These are phyloP conservation scores for Xiphorhynchus erythropygius DNA, from an alignment of 2,797 vertebrate genomes.

Conservation along the genomic window DNA sequence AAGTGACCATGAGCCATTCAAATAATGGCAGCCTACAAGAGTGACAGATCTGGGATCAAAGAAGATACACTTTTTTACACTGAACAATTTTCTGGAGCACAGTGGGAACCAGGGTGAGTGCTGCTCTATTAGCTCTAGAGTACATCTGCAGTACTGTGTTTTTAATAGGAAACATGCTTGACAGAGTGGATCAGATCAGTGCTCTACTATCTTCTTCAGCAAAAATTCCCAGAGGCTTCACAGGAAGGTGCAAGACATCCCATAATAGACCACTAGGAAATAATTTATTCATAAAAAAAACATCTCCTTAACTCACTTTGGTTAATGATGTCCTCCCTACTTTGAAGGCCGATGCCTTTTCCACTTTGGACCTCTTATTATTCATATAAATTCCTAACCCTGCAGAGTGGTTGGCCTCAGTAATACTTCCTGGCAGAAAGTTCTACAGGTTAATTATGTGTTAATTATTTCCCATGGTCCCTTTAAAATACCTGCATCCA, in stretches of 20 bases:
- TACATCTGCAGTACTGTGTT: neutral
- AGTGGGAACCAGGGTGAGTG: neutral
- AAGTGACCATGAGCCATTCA: neutral
- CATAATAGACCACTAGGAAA: neutral
- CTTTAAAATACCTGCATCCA: conserved; percentile 51
- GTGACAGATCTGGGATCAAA: neutral
- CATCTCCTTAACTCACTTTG: neutral
- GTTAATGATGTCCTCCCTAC: conserved; percentile 31
- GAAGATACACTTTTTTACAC: neutral
- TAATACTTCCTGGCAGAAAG: conserved; percentile 66
- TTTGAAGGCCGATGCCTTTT: conserved; percentile 55
- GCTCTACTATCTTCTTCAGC: neutral
- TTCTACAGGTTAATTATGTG: conserved; percentile 70
- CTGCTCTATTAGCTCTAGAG: neutral
- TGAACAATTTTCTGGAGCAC: conserved; percentile 6
- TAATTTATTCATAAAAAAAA: conserved; percentile 21
- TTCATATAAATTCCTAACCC: conserved; percentile 58
- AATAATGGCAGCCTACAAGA: neutral
- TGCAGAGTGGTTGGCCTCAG: conserved; percentile 26
- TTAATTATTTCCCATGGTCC: conserved; percentile 69
- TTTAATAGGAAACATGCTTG: conserved; percentile 22
- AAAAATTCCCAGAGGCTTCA: neutral
- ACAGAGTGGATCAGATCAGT: neutral
- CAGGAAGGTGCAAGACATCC: neutral
- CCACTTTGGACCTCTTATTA: conserved; percentile 37